These are phyloP conservation scores for Aphodius sticticus DNA, from an alignment of 2,888 invertebrate genomes.

Conservation along the genomic window DNA sequence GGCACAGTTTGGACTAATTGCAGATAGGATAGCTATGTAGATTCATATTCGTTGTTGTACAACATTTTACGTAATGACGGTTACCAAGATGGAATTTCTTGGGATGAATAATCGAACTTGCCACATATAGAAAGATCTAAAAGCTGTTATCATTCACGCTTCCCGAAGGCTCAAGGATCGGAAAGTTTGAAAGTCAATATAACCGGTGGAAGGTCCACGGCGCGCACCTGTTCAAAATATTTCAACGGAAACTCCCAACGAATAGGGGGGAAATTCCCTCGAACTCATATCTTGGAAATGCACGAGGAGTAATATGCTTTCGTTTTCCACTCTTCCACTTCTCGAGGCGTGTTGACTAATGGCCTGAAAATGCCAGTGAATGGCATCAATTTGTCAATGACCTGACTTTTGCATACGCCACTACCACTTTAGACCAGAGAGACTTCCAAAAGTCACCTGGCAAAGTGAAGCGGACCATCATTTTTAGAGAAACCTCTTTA, in stretches of 20 bases:
- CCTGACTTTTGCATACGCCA: background rate
- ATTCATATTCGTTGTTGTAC: no score
- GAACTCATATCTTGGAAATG: background rate
- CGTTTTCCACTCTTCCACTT: background rate
- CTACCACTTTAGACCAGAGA: background rate
- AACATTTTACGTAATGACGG: no score
- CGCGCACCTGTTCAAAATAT: constrained; percentile 4
- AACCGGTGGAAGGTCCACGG: background rate
- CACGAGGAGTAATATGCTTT: background rate
- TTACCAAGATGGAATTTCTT: background rate
- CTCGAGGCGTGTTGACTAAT: background rate
- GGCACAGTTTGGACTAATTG: no score
- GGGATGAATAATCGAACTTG: background rate
- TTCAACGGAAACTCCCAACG: background rate
- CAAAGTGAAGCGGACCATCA: background rate
- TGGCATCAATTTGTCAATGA: constrained; percentile 4
- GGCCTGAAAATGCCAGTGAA: background rate
- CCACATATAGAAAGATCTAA: background rate
- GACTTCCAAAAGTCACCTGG: background rate
- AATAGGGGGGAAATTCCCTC: background rate
- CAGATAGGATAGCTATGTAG: no score
- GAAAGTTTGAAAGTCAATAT: constrained; percentile 4
- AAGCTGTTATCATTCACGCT: background rate
- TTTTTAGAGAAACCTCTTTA: background rate
- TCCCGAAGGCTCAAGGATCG: background rate